Evolutionary conservation across 2,888 invertebrate genomes (phyloP).

Genomic region (Metacarcinus magister): DNA sequence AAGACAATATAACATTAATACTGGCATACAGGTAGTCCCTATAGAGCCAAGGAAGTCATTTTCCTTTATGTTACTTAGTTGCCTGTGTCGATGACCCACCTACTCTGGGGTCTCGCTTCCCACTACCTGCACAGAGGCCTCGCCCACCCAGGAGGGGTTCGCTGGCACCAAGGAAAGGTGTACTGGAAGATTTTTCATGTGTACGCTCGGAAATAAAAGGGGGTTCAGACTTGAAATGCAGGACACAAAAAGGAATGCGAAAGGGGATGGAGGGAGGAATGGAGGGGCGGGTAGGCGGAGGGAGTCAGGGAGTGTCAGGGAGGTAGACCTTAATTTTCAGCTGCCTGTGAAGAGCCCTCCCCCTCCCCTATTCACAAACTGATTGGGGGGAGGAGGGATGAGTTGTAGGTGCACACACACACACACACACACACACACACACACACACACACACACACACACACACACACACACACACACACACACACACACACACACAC

Average conservation of each 20-base stretch:
- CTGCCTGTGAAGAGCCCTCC: slow-evolving; percentile 38
- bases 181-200: not conserved
- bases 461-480: slow-evolving; percentile 54
- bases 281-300: slow-evolving; percentile 13
- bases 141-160: not conserved
- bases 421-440: slow-evolving; percentile 51
- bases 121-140: not conserved
- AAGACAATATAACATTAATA: slow-evolving; percentile 32
- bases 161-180: not conserved
- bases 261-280: slow-evolving; percentile 3
- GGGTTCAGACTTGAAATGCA: not conserved
- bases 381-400: slow-evolving; percentile 39
- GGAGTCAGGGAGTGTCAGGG: slow-evolving; percentile 38
- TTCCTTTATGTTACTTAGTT: slow-evolving; percentile 10
- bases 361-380: not conserved
- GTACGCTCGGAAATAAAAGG: not conserved
- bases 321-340: slow-evolving; percentile 30
- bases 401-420: not conserved
- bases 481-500: slow-evolving; percentile 53
- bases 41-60: slow-evolving; percentile 2
- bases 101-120: not conserved
- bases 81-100: not conserved
- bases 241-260: not conserved
- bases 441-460: slow-evolving; percentile 34
- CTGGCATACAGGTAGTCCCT: slow-evolving; percentile 56